Evolutionary conservation across 2,888 invertebrate species (phyloP), one percentile per base, ranked within the genome.

Genomic region (Papilio elwesi): DNA sequence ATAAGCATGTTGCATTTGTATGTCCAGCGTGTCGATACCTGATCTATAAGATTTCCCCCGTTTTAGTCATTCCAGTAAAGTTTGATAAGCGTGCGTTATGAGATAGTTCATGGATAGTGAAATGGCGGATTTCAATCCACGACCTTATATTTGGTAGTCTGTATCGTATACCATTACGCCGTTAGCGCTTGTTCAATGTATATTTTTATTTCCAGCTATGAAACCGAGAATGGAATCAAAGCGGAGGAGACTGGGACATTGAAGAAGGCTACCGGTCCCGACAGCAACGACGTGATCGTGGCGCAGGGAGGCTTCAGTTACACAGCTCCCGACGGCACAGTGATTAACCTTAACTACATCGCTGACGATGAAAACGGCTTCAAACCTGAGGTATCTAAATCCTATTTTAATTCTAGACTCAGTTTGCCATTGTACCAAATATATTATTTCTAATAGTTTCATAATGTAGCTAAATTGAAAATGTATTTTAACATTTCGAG

Each of bases 201-300:
- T 57, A 10, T 43, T 13, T 65, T 63, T 15, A 65, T 80, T 90
- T 90, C 62, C 86, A 97, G 97, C 85, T 97, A 95, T 83, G 97
- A 97, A 91, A 96, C 97, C 26, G 97, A 96, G 74, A 97, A 97
- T 83, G 97, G 97, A 73, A 97, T 97, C 73, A 96, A 97, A 85
- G 97, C 96, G 0, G 96, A 97, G 84, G 97, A 97, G 89, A 95
- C 95, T 15, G 97, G 97, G 15, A 96, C 96, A 43, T 87, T 97
- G 80, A 97, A 97, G 90, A 96, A 96, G 83, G 95, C 96, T 10
- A 94, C 94, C 68, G 94, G 96, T 67, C 94, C 96, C 0, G 96
- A 97, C 76, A 90, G 94, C 6, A 94, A 94, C 76, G 96, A 96
- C 85, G 96, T 96, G 16, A 95, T 96, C 71, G 92, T 95, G 16